Conservation (phyloP, 2,888 invertebrate genomes). For the Formica aserva region DNA sequence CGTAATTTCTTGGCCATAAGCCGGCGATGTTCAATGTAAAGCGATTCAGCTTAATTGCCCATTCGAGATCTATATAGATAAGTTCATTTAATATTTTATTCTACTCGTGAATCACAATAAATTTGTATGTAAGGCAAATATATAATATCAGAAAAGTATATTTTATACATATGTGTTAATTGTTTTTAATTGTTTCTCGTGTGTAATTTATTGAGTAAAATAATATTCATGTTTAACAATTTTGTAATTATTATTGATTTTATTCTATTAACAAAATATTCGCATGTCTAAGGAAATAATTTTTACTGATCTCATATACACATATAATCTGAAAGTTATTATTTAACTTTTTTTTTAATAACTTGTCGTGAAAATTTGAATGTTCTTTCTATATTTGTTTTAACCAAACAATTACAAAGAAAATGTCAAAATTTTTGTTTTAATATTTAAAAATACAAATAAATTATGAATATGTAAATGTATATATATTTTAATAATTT, state of each 20-base stretch:
- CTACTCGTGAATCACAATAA: too few species aligned
- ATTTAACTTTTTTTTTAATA: not conserved
- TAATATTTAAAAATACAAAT: too few species aligned
- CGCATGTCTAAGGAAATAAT: too few species aligned
- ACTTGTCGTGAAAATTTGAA: not conserved
- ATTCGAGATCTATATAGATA: not conserved
- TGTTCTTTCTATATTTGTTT: not conserved
- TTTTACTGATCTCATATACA: too few species aligned
- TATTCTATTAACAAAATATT: too few species aligned
- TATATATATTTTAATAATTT: not conserved
- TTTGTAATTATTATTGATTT: too few species aligned
- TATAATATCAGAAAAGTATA: not conserved
- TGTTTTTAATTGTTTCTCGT: too few species aligned
- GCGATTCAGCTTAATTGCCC: constrained; percentile 35
- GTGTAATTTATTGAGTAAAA: too few species aligned
- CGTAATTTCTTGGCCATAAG: constrained; percentile 42
- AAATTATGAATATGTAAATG: not conserved
- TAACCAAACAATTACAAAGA: not conserved
- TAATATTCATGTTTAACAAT: too few species aligned
- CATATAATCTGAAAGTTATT: too few species aligned
- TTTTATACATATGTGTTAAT: not conserved
- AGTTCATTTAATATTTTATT: not conserved
- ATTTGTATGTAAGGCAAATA: too few species aligned
- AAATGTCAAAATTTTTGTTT: too few species aligned
- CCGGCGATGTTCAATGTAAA: constrained; percentile 53